Percentiles rank a stretch among this genome's conserved stretches.
phyloP scores from a whole-genome alignment of 2,888 invertebrate species.

The Caenorhabditis sp. region DNA sequence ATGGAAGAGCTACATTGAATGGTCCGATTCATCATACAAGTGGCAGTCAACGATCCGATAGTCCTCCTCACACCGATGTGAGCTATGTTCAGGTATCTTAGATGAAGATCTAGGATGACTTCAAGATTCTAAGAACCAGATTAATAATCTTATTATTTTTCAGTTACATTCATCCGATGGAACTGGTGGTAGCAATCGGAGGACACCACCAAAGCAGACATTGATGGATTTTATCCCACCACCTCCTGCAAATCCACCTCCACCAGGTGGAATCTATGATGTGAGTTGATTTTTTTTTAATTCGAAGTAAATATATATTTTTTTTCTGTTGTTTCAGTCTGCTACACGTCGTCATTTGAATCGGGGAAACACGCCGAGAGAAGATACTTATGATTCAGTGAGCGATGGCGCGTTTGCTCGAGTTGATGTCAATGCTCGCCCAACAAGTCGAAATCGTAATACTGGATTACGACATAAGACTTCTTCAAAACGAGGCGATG shows the following conservation, averaged over 20 bases:
- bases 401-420: slow-evolving; percentile 37
- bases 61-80: slow-evolving; percentile 66
- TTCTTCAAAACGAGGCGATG: slow-evolving; percentile 32
- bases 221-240: slow-evolving; percentile 65
- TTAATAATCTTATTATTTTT: slow-evolving; percentile 5
- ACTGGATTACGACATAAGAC: slow-evolving; percentile 20
- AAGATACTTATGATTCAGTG: slow-evolving; percentile 50
- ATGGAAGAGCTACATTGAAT: slow-evolving; percentile 37
- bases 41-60: slow-evolving; percentile 55
- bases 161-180: slow-evolving; percentile 63
- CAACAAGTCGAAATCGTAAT: slow-evolving; percentile 55
- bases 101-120: slow-evolving; percentile 13
- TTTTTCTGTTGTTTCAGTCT: too few species aligned
- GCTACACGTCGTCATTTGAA: slow-evolving; percentile 30
- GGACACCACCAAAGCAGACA: slow-evolving; percentile 57
- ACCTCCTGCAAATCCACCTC: slow-evolving; percentile 59
- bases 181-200: slow-evolving; percentile 53
- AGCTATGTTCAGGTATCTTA: slow-evolving; percentile 63
- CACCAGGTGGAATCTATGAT: slow-evolving; percentile 45
- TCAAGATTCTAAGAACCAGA: not conserved
- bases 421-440: slow-evolving; percentile 35
- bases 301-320: too few species aligned
- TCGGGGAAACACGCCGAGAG: slow-evolving; percentile 41
- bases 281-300: slow-evolving; percentile 24
- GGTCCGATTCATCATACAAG: slow-evolving; percentile 25